Percentiles rank a stretch among this genome's conserved stretches.
phyloP scores from a whole-genome alignment of 1,140 invertebrate species.

The Belonocnema kinseyi region DNA sequence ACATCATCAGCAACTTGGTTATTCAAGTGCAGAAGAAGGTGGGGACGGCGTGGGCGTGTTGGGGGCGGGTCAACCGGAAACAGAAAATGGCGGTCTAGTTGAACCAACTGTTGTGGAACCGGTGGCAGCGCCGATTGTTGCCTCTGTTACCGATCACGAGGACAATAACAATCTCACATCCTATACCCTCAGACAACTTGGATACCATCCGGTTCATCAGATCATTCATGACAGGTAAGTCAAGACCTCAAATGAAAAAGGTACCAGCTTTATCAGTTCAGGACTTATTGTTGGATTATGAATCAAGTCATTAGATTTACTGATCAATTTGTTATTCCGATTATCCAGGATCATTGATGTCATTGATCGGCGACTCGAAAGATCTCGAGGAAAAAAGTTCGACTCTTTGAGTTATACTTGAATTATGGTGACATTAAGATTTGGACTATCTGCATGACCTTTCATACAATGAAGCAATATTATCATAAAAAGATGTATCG shows the following conservation, averaged over 20 bases:
- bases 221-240: conserved; percentile 61
- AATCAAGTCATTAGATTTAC: no score
- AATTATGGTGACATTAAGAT: no score
- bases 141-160: conserved; percentile 43
- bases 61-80: conserved; percentile 72
- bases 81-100: conserved; percentile 71
- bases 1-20: conserved; percentile 55
- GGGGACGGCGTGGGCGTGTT: conserved; percentile 71
- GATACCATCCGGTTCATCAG: conserved; percentile 50
- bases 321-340: not conserved
- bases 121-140: conserved; percentile 36
- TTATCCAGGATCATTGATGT: not conserved
- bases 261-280: no score
- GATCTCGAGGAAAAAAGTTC: no score
- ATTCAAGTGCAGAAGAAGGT: conserved; percentile 61
- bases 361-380: no score
- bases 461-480: no score
- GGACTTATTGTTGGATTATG: no score
- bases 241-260: not conserved
- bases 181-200: conserved; percentile 52
- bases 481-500: no score
- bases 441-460: no score
- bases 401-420: no score
- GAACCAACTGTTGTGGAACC: conserved; percentile 54
- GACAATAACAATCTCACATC: conserved; percentile 44